phyloP scores from a whole-genome alignment of 2,113 vertebrate species.

The Isurus oxyrinchus region DNA sequence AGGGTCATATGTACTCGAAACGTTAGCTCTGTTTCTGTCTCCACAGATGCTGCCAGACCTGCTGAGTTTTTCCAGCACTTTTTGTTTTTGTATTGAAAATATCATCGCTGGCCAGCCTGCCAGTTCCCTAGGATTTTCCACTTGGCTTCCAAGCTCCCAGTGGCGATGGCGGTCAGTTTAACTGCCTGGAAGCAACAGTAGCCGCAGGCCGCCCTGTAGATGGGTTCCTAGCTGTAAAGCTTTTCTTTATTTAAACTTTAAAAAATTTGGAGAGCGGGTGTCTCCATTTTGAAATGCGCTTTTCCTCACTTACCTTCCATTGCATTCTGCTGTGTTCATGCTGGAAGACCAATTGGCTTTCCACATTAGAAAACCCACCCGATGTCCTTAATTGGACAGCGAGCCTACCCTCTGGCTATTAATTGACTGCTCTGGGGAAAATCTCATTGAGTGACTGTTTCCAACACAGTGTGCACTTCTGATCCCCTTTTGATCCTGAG shows the following conservation, averaged over 20 bases:
- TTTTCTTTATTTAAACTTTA: too few species aligned
- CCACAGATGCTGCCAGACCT: too few species aligned
- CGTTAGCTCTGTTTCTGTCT: too few species aligned
- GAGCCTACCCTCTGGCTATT: background rate
- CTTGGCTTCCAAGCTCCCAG: background rate
- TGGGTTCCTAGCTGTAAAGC: too few species aligned
- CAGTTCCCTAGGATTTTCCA: background rate
- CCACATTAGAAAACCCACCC: background rate
- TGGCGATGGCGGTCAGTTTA: background rate
- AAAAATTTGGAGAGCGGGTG: too few species aligned
- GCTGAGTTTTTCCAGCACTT: too few species aligned
- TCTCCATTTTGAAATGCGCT: too few species aligned
- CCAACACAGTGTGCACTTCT: background rate
- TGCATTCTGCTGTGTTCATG: background rate
- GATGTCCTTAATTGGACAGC: background rate
- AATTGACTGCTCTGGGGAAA: background rate
- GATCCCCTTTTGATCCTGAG: background rate
- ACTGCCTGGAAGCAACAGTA: background rate
- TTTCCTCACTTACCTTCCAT: background rate
- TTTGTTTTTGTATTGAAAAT: background rate
- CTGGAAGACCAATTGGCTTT: background rate
- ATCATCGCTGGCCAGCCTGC: background rate
- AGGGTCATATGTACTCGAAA: too few species aligned
- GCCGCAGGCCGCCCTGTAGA: too few species aligned
- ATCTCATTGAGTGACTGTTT: background rate